Percentiles rank a stretch among this genome's conserved stretches.
Conservation (phyloP, 2,888 invertebrate genomes). For the Globia sparganii region DNA sequence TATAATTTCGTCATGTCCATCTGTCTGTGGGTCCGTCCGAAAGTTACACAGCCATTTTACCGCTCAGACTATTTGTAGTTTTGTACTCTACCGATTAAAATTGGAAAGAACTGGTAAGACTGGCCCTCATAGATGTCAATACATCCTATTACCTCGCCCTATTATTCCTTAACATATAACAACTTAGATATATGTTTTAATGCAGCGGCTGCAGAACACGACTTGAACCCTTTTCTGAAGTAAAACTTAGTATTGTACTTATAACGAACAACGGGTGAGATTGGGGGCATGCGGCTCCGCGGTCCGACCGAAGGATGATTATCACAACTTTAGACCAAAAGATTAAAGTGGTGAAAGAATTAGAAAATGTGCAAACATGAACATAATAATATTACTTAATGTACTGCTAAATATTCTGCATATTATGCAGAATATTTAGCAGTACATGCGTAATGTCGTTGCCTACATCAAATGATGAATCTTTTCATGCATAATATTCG, state of each 20-base stretch:
- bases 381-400: too few species aligned
- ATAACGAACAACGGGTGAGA: neutral
- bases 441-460: slow-evolving; percentile 30
- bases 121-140: neutral
- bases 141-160: neutral
- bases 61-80: neutral
- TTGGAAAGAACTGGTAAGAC: neutral
- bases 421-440: slow-evolving; percentile 21
- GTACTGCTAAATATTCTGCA: too few species aligned
- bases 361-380: slow-evolving; percentile 25
- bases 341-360: neutral
- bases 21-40: neutral
- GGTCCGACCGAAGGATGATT: neutral
- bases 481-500: slow-evolving; percentile 59
- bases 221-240: slow-evolving; percentile 6
- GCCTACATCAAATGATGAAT: slow-evolving; percentile 10
- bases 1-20: neutral
- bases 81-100: neutral
- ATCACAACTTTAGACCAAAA: neutral
- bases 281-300: slow-evolving; percentile 4
- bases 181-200: neutral
- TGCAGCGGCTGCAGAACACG: slow-evolving; percentile 14
- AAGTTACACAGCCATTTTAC: neutral
- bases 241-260: slow-evolving; percentile 9
- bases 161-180: neutral